Evolutionary conservation across 2,113 vertebrate genomes (phyloP).

Genomic region (Laticauda colubrina): DNA sequence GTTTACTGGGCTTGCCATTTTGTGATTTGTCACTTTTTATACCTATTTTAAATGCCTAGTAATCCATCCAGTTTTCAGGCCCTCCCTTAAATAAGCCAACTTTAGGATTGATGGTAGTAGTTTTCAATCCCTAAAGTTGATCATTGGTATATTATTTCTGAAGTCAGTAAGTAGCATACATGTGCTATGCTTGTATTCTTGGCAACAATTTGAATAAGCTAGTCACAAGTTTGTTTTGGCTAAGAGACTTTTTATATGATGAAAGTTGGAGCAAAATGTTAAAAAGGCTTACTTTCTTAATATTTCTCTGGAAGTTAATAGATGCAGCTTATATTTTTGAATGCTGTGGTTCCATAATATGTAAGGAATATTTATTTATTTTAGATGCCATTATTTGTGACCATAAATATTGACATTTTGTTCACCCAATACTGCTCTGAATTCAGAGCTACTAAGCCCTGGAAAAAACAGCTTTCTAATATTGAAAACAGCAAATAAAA

Average conservation of each 20-base stretch:
- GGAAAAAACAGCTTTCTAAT: neutral
- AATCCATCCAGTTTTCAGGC: neutral
- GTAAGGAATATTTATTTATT: neutral
- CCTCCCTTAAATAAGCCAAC: neutral
- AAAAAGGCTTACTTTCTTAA: neutral
- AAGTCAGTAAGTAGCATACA: neutral
- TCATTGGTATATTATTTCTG: neutral
- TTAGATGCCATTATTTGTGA: neutral
- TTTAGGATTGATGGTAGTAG: neutral
- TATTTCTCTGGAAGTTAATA: neutral
- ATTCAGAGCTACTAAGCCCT: neutral
- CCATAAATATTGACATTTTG: neutral
- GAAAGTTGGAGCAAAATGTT: neutral
- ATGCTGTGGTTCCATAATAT: neutral
- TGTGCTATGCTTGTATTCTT: neutral
- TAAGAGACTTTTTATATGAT: conserved; percentile 16
- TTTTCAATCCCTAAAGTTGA: neutral
- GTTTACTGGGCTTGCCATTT: no score
- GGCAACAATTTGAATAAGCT: neutral
- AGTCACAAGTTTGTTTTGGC: neutral
- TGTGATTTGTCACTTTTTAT: neutral
- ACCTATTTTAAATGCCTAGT: neutral
- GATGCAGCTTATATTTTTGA: neutral
- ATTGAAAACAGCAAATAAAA: neutral
- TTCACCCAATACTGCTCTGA: neutral